Conservation (phyloP, 2,797 vertebrate genomes). For the Eurystomus glaucurus region DNA sequence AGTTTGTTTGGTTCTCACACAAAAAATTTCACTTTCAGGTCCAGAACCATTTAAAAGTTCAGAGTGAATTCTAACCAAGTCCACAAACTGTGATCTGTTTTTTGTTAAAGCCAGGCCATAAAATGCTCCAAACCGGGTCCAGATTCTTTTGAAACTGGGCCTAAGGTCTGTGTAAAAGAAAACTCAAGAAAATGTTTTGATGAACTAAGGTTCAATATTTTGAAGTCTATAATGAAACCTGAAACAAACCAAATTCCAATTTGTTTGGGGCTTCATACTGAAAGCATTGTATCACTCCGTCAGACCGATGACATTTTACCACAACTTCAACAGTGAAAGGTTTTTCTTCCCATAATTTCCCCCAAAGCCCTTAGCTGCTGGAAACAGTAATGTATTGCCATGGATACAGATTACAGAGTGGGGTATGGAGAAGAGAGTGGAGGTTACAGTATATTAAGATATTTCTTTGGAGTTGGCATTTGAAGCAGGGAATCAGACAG, state of each 20-base stretch:
- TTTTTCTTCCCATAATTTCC: constrained; percentile 55
- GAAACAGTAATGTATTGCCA: constrained; percentile 49
- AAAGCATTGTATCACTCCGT: background rate
- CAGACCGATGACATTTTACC: constrained; percentile 56
- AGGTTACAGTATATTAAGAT: background rate
- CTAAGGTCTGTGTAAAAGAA: constrained; percentile 49
- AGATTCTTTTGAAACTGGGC: constrained; percentile 55
- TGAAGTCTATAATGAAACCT: constrained; percentile 49
- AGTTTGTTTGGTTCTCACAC: constrained; percentile 33
- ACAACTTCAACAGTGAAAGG: constrained; percentile 46
- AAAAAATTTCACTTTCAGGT: constrained; percentile 65
- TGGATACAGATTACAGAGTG: constrained; percentile 63
- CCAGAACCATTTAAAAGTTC: constrained; percentile 55
- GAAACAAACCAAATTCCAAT: constrained; percentile 63
- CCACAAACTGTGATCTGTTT: constrained; percentile 51
- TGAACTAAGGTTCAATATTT: constrained; percentile 55
- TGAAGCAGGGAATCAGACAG: constrained; percentile 10
- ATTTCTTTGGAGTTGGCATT: constrained; percentile 25
- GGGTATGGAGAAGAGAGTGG: background rate
- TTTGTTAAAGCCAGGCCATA: constrained; percentile 69
- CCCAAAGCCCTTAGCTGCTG: constrained; percentile 24
- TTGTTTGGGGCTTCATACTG: constrained; percentile 42
- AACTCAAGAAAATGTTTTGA: constrained; percentile 57
- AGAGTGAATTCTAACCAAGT: constrained; percentile 62
- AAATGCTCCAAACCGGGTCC: constrained; percentile 31